Base-by-base conservation (phyloP, 2,113 vertebrate genomes). In the Phoenicopterus ruber region DNA sequence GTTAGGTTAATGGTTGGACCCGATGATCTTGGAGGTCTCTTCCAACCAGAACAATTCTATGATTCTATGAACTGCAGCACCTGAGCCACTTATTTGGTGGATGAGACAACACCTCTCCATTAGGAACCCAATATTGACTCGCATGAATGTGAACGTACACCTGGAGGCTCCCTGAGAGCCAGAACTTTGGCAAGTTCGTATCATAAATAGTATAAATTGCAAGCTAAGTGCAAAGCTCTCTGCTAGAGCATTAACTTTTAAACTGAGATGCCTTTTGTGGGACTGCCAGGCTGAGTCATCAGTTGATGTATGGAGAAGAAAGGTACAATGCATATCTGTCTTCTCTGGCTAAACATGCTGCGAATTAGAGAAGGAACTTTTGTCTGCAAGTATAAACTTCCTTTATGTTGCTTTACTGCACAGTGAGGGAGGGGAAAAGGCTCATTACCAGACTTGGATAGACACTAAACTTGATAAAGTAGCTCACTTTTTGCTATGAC, bases 381-480 rank as follows among this genome's bases (percentile, higher is more conserved):
- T 15, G 9, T 36, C 57, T 79, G 36, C 11, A 49, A 14, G 31
- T 9, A 9, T 11, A 26, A 86, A n/a, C 20, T 50, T 44, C 20
- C 61, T 85, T 63, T 31, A 49, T 36, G 13, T 2, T 74, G 46
- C 44, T 88, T 88, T 69, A 18, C 21, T 36, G 34, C 46, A 4
- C 3, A 3, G 18, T 14, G 47, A 49, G 40, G 1, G 0, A 6
- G 11, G 54, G 8, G 0, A 1, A 29, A 73, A 63, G 31, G 17
- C 21, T 92, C 38, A 8, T 28, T 69, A 17, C 29, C 58, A 69
- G 47, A 11, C 20, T 4, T 18, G 77, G 59, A 7, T 2, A 17
- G 65, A 46, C 25, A 28, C 50, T 62, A 5, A 77, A 22, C 38
- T 38, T 25, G 50, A 22, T 47, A 74, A 31, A 6, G 1, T 46